Conservation (phyloP, 2,797 vertebrate species). For the Crax fasciolata region DNA sequence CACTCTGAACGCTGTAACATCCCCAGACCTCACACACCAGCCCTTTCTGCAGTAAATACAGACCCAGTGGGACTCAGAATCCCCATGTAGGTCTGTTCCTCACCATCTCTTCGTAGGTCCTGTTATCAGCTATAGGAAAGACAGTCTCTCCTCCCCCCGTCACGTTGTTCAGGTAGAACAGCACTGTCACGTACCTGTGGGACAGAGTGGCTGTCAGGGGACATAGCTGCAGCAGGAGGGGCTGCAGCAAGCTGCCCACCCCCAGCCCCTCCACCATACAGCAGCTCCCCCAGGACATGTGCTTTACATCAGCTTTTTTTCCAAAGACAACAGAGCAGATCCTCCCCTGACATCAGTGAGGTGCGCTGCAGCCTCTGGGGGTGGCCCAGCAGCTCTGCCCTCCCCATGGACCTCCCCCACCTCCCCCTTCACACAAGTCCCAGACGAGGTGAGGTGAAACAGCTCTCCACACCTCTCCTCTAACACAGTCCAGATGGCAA, state of each 20-base stretch:
- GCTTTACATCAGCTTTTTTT: not conserved
- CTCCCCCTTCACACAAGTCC: not conserved
- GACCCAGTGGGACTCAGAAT: not conserved
- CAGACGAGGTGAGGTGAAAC: accelerated
- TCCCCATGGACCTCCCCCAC: accelerated
- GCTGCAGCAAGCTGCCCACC: not conserved
- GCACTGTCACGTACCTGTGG: constrained; percentile 95
- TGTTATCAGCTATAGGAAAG: constrained; percentile 99
- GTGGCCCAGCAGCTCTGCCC: not conserved
- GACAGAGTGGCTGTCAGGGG: constrained; percentile 21
- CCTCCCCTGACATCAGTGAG: not conserved
- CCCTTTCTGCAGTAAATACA: not conserved
- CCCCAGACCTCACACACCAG: not conserved
- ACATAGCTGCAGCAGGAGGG: not conserved
- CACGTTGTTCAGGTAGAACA: constrained; percentile 99
- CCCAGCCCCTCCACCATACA: not conserved
- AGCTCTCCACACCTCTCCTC: not conserved
- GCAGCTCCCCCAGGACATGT: not conserved
- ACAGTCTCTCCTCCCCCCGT: constrained; percentile 96
- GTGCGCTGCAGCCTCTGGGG: accelerated
- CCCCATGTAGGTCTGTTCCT: not conserved
- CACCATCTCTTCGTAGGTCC: constrained; percentile 98
- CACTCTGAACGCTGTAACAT: not conserved
- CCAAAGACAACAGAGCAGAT: not conserved
- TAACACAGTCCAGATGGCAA: accelerated